Evolutionary conservation across 30 jellyfish, hydroid and myxozoan species (phyloP).

Genomic region (Phacellophora camtschatica): DNA sequence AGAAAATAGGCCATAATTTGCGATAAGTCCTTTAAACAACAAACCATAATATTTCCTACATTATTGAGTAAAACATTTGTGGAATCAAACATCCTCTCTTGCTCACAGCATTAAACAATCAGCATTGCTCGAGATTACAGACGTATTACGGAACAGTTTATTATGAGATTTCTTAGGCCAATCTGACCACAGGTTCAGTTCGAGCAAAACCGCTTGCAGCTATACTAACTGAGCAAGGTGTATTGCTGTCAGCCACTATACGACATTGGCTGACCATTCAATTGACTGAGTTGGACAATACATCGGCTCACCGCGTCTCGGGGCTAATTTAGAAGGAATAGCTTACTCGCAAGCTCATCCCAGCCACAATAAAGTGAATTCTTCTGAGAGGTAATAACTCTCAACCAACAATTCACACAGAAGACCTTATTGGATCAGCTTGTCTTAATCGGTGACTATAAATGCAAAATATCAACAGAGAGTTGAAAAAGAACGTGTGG

Average conservation of each 20-base stretch:
- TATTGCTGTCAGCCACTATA: too few relatives aligned
- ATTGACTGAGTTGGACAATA: slow-evolving; percentile 36
- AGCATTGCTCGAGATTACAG: not conserved
- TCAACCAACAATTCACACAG: slow-evolving; percentile 38
- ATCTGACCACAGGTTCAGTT: slow-evolving; percentile 25
- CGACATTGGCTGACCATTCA: slow-evolving; percentile 28
- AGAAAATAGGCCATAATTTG: too few relatives aligned
- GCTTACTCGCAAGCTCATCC: slow-evolving; percentile 54
- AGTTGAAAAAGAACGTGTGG: too few relatives aligned
- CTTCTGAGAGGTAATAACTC: slow-evolving; percentile 1
- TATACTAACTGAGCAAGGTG: slow-evolving; percentile 2
- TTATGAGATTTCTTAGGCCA: slow-evolving; percentile 27
- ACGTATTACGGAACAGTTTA: slow-evolving; percentile 19
- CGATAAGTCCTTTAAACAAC: too few relatives aligned
- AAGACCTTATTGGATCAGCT: slow-evolving; percentile 8
- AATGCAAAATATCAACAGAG: too few relatives aligned
- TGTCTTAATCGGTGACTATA: not conserved
- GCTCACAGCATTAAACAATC: too few relatives aligned
- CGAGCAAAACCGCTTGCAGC: slow-evolving; percentile 28
- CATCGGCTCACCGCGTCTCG: slow-evolving; percentile 44
- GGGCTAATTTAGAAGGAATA: slow-evolving; percentile 42
- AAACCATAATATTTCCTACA: too few relatives aligned
- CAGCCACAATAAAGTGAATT: slow-evolving; percentile 34
- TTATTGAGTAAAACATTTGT: too few relatives aligned
- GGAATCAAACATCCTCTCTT: too few relatives aligned